Percentiles rank a stretch among this genome's conserved stretches.
Conservation (phyloP, 2,888 invertebrate genomes). For the Cheiracanthium punctorium region DNA sequence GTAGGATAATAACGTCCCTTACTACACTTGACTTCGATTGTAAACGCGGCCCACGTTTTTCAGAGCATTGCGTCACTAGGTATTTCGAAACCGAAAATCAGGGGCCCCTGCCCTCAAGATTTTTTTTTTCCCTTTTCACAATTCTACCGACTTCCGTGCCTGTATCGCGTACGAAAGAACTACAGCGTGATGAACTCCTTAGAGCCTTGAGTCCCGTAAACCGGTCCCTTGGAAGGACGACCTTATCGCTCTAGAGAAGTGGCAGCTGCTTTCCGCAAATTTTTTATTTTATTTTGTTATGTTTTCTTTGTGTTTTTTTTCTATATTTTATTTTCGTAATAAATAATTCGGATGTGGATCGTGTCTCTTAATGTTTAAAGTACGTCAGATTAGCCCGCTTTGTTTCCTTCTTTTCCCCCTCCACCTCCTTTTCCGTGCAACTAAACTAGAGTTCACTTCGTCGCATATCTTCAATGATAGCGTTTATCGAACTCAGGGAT, state of each 20-base stretch:
- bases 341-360: conserved; percentile 8
- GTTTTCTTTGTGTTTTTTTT: not conserved
- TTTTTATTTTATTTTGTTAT: not conserved
- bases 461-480: no score
- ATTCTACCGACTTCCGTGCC: conserved; percentile 6
- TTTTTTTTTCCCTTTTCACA: not conserved
- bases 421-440: not conserved
- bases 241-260: conserved; percentile 14
- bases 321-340: not conserved
- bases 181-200: conserved; percentile 8
- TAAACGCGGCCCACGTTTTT: not conserved
- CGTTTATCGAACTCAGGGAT: no score
- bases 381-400: not conserved
- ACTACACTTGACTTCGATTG: not conserved
- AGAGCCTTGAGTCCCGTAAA: conserved; percentile 16
- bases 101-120: conserved; percentile 5
- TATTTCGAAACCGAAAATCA: conserved; percentile 15
- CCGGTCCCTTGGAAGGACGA: conserved; percentile 16
- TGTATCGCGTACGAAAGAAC: not conserved
- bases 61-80: not conserved
- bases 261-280: conserved; percentile 10
- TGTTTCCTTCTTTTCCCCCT: not conserved
- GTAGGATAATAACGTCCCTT: no score
- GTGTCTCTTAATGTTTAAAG: conserved; percentile 12
- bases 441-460: no score